Base-by-base conservation (phyloP, 1,140 invertebrate species). In the Zaprionus davidi region DNA sequence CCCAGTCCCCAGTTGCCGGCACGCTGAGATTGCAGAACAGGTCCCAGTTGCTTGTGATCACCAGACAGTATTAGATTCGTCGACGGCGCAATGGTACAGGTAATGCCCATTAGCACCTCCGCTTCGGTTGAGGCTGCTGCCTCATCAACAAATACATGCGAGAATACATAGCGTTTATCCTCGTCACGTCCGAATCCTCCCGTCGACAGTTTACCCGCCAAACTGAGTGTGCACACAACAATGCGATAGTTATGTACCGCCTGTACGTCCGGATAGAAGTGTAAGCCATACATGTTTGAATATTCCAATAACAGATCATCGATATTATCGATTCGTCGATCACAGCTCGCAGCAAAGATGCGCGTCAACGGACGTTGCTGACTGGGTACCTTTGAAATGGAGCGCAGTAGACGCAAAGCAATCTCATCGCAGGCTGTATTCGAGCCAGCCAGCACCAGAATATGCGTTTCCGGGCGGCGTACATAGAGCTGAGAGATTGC, bases 91-190 rank as follows among this genome's bases (percentile, higher is more conserved):
- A 93, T 77, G 44, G 94, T 90, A 53, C 93, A 91, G 69, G 93
- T 84, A n/a, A 95, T 86, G 5, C 96, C 95, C 82, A 97, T 95
- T 55, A 97, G 84, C 6, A 94, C 93, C 78, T 97, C 96, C 2
- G 97, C 95, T 93, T 98, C 97, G 2, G 94, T 95, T 1, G 96
- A 95, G 88, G 98, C 97, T 15, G 97, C 97, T 22, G 96, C 96
- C 93, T 98, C 97, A 93, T 98, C 97, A 70, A 98, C 95, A 91
- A 98, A 97, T 53, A 97, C 93, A 91, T 97, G 96, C 26, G 95
- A 95, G 91, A 90, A 92, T 3, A 98, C 96, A 44, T 34, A 67
- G 4, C 15, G 41, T 24, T 75, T 65, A 6, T 67, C n/a, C 9
- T 59, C 28, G 80, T 96, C 94, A 17, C 94, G 93, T 38, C 93